Evolutionary conservation across 2,797 vertebrate genomes (phyloP).

Genomic region (Chiloscyllium punctatum): DNA sequence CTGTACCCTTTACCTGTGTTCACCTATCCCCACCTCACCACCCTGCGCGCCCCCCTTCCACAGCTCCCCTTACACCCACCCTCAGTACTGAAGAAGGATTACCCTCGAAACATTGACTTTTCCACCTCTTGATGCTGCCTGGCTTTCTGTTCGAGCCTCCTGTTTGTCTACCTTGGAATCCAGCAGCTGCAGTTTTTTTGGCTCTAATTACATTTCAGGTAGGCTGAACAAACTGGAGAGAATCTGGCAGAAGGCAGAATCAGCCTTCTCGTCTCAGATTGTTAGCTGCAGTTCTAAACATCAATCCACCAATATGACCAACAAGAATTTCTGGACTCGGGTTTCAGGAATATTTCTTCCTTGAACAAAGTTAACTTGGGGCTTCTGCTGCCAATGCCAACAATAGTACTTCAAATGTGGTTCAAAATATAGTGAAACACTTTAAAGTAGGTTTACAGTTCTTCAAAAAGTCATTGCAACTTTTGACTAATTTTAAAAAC

Average conservation of each 20-base stretch:
- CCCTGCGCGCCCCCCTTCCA: too few relatives aligned
- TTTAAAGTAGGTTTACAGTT: neutral
- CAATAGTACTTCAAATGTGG: neutral
- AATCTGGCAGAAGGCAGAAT: neutral
- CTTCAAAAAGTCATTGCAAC: neutral
- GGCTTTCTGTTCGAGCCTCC: too few relatives aligned
- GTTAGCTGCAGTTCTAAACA: neutral
- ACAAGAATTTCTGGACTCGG: neutral
- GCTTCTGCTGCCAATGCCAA: neutral
- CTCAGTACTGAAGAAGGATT: too few relatives aligned
- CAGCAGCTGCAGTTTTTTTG: too few relatives aligned
- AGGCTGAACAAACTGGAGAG: neutral
- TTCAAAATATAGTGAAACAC: neutral
- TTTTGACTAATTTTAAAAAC: neutral
- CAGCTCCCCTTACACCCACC: too few relatives aligned
- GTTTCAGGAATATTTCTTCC: neutral
- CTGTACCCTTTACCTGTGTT: too few relatives aligned
- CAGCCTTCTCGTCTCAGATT: neutral
- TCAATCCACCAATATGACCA: neutral
- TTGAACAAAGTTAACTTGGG: neutral
- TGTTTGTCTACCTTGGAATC: too few relatives aligned
- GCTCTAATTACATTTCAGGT: neutral
- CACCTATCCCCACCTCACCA: too few relatives aligned
- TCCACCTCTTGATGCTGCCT: too few relatives aligned
- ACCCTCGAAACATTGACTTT: too few relatives aligned